phyloP scores from a whole-genome alignment of 2,888 invertebrate genomes.

The Nymphalis urticae region DNA sequence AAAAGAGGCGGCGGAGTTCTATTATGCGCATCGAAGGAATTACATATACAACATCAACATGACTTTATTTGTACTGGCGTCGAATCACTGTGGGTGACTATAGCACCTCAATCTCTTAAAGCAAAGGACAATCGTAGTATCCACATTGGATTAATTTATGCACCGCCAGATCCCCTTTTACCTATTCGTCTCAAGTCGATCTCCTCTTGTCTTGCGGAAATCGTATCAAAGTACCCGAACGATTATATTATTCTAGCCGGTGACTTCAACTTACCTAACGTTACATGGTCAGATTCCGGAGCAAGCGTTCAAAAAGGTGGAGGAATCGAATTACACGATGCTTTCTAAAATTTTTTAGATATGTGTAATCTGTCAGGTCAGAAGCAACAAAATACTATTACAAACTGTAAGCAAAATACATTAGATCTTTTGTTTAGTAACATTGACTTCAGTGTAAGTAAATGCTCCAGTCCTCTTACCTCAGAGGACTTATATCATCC shows the following conservation, averaged over 20 bases:
- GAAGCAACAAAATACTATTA: too few species aligned
- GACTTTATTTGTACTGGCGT: background rate
- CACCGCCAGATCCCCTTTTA: background rate
- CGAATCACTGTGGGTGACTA: background rate
- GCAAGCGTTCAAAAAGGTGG: background rate
- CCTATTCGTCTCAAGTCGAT: background rate
- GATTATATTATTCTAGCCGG: slow-evolving; percentile 3
- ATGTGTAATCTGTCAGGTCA: too few species aligned
- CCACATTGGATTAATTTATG: background rate
- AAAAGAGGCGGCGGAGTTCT: slow-evolving; percentile 11
- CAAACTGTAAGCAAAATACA: too few species aligned
- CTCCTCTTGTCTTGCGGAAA: background rate
- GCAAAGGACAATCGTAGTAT: background rate
- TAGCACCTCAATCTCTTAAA: background rate
- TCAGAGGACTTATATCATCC: too few species aligned
- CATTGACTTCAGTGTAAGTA: too few species aligned
- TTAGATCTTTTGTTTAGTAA: too few species aligned
- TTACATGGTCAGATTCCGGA: background rate
- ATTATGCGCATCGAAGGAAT: slow-evolving; percentile 6
- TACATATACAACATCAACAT: slow-evolving; percentile 12
- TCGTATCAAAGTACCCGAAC: slow-evolving; percentile 3
- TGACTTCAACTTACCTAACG: slow-evolving; percentile 8
- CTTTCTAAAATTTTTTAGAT: too few species aligned
- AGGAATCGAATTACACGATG: background rate
- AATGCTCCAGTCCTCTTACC: too few species aligned